phyloP scores from a whole-genome alignment of 2,888 invertebrate species.

The Coelogynopora nodosa region DNA sequence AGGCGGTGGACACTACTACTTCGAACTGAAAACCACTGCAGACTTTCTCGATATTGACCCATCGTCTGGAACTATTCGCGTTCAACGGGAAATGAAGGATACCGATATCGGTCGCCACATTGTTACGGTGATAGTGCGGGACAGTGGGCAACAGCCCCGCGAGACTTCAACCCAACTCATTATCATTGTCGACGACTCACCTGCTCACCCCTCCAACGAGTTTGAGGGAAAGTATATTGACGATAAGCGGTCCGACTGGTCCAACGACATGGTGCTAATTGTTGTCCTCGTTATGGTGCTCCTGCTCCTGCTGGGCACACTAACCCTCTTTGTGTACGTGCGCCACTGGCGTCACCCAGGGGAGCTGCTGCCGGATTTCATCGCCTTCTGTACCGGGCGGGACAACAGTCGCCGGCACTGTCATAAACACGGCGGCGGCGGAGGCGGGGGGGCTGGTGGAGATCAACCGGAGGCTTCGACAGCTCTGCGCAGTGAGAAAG shows the following conservation, averaged over 20 bases:
- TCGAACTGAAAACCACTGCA: constrained; percentile 11
- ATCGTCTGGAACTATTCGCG: constrained; percentile 30
- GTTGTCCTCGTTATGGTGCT: constrained; percentile 37
- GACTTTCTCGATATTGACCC: constrained; percentile 38
- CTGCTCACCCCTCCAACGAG: neutral
- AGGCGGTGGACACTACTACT: constrained; percentile 31
- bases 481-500: neutral
- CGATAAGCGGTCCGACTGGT: neutral
- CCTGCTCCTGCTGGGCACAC: constrained; percentile 34
- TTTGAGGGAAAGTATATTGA: neutral
- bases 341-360: constrained; percentile 41
- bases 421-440: neutral
- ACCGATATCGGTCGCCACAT: constrained; percentile 26
- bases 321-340: constrained; percentile 42
- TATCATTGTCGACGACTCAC: constrained; percentile 37
- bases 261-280: constrained; percentile 25
- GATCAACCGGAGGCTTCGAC: neutral
- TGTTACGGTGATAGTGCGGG: constrained; percentile 34
- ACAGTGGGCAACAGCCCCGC: constrained; percentile 29
- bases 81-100: neutral
- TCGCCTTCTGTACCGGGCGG: constrained; percentile 35
- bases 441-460: neutral
- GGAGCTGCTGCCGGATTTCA: constrained; percentile 41
- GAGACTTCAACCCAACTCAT: constrained; percentile 10
- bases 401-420: neutral